These are phyloP conservation scores for Mechanitis messenoides DNA, from an alignment of 2,888 invertebrate species.

Conservation along the genomic window DNA sequence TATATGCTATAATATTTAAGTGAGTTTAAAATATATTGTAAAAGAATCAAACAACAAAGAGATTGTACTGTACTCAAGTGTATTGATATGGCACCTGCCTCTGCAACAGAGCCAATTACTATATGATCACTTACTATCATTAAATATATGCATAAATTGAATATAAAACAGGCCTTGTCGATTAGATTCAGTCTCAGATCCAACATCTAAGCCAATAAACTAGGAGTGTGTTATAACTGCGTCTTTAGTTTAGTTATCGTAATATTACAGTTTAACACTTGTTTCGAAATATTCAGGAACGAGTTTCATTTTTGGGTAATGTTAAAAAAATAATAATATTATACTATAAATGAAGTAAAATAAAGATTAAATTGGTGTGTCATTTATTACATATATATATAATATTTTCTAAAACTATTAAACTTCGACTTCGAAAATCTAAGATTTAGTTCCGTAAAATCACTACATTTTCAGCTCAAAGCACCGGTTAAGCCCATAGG, in stretches of 20 bases:
- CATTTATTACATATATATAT: constrained; percentile 19
- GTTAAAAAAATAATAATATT: not conserved
- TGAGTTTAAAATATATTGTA: no score
- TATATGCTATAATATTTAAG: no score
- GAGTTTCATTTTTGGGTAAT: not conserved
- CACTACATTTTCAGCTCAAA: constrained; percentile 21
- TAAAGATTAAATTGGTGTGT: not conserved
- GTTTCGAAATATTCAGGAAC: no score
- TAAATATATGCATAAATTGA: no score
- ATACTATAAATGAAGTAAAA: not conserved
- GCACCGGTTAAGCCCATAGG: constrained; percentile 42
- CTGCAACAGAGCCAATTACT: constrained; percentile 25
- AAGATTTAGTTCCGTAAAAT: constrained; percentile 12
- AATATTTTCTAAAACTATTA: no score
- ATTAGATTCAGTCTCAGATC: constrained; percentile 34
- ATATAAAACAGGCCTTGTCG: no score
- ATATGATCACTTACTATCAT: not conserved
- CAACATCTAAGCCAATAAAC: constrained; percentile 42
- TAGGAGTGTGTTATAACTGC: constrained; percentile 50
- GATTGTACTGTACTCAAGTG: constrained; percentile 18
- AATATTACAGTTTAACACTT: no score
- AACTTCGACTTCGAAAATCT: not conserved
- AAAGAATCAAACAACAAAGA: no score
- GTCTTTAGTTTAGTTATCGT: constrained; percentile 51
- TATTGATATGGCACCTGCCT: constrained; percentile 30